Percentiles rank a stretch among this genome's conserved stretches.
Conservation (phyloP, 2,888 invertebrate species). For the Acronicta alni region DNA sequence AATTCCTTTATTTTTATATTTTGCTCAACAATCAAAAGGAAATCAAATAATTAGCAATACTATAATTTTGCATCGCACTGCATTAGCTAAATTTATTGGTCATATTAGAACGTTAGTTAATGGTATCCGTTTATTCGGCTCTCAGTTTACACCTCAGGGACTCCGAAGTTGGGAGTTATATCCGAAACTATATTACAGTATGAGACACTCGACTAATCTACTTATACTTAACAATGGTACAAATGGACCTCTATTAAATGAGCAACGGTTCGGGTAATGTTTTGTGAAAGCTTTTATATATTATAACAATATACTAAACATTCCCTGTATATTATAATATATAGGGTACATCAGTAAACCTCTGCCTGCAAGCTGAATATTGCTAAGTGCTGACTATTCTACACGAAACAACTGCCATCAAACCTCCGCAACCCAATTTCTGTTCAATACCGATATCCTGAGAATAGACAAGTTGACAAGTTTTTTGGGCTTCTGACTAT, state of each 20-base stretch:
- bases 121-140: constrained; percentile 47
- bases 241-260: neutral
- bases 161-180: constrained; percentile 47
- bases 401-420: too few species aligned
- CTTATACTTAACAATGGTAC: constrained; percentile 4
- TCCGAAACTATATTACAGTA: constrained; percentile 26
- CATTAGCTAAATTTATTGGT: constrained; percentile 51
- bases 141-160: constrained; percentile 47
- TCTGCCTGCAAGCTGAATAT: too few species aligned
- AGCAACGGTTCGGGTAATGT: neutral
- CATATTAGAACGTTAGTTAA: constrained; percentile 39
- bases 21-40: too few species aligned
- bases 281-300: constrained; percentile 1
- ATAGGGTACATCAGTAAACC: too few species aligned
- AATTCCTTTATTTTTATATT: too few species aligned
- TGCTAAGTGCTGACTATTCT: too few species aligned
- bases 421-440: too few species aligned
- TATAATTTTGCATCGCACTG: constrained; percentile 21
- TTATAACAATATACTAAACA: neutral
- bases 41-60: constrained; percentile 17
- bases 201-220: constrained; percentile 19
- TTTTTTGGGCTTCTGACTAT: too few species aligned
- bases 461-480: too few species aligned
- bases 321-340: too few species aligned
- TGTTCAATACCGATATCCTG: too few species aligned